Evolutionary conservation across 1,140 invertebrate genomes (phyloP).

Genomic region (Temnothorax curvispinosus): DNA sequence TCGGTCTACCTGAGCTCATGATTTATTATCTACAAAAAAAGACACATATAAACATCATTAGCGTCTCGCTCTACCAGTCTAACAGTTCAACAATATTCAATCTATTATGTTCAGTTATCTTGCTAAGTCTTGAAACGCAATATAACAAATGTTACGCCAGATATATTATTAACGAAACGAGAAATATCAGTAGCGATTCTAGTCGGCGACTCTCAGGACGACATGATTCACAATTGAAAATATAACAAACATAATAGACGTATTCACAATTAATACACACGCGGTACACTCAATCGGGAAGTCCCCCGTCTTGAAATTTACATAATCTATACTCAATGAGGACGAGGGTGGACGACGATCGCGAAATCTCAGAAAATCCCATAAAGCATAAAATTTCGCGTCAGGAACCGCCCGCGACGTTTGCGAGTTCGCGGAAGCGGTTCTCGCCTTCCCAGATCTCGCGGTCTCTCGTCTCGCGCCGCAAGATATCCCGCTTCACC

Average conservation of each 20-base stretch:
- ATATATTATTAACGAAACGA: background rate
- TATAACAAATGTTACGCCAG: conserved; percentile 19
- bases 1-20: conserved; percentile 94
- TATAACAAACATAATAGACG: background rate
- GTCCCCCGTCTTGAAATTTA: background rate
- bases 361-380: background rate
- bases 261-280: background rate
- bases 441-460: background rate
- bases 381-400: background rate
- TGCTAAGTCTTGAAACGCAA: background rate
- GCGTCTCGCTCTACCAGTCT: background rate
- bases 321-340: background rate
- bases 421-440: background rate
- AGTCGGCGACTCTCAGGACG: background rate
- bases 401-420: background rate
- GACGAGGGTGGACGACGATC: background rate
- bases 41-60: conserved; percentile 54
- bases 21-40: conserved; percentile 86
- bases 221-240: background rate
- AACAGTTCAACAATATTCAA: background rate
- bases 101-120: background rate
- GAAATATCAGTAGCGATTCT: background rate
- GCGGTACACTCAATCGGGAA: background rate
- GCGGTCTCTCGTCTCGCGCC: no score
- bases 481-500: no score